Conservation (phyloP, 2,888 invertebrate species). For the Nycteola revayana region DNA sequence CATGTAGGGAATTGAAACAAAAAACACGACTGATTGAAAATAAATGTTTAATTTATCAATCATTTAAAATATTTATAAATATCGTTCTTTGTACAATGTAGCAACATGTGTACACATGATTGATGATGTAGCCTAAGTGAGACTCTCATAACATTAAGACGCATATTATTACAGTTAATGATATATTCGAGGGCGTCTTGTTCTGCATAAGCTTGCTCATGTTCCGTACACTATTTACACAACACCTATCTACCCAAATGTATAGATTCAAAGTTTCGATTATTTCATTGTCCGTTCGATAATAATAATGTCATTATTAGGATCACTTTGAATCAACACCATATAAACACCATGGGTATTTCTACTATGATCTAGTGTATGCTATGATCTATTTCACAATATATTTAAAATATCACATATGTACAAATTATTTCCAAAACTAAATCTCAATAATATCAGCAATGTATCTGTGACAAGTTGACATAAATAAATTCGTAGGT, state of each 20-base stretch:
- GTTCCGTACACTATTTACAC: slow-evolving; percentile 50
- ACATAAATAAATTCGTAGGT: slow-evolving; percentile 42
- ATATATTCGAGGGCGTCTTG: slow-evolving; percentile 38
- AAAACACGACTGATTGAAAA: slow-evolving; percentile 65
- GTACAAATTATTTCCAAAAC: slow-evolving; percentile 72
- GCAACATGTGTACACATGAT: slow-evolving; percentile 66
- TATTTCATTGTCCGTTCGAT: slow-evolving; percentile 38
- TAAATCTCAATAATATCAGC: slow-evolving; percentile 65
- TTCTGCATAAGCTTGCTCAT: slow-evolving; percentile 35
- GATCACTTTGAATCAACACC: slow-evolving; percentile 51
- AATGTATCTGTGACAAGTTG: slow-evolving; percentile 47
- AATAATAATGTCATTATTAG: slow-evolving; percentile 40
- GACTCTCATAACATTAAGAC: slow-evolving; percentile 53
- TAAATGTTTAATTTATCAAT: slow-evolving; percentile 80
- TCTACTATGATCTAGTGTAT: slow-evolving; percentile 61
- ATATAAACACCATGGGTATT: slow-evolving; percentile 55
- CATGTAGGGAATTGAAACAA: no score
- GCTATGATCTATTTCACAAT: slow-evolving; percentile 67
- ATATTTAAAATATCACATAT: slow-evolving; percentile 81
- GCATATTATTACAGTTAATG: slow-evolving; percentile 37
- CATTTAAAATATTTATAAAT: slow-evolving; percentile 78
- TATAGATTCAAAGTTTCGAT: slow-evolving; percentile 39
- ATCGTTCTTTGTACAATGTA: slow-evolving; percentile 80
- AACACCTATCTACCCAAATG: slow-evolving; percentile 39
- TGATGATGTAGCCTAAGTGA: slow-evolving; percentile 53